Evolutionary conservation across 2,113 vertebrate genomes (phyloP), one percentile per base, ranked within the genome.

Genomic region (Mixornis gularis): DNA sequence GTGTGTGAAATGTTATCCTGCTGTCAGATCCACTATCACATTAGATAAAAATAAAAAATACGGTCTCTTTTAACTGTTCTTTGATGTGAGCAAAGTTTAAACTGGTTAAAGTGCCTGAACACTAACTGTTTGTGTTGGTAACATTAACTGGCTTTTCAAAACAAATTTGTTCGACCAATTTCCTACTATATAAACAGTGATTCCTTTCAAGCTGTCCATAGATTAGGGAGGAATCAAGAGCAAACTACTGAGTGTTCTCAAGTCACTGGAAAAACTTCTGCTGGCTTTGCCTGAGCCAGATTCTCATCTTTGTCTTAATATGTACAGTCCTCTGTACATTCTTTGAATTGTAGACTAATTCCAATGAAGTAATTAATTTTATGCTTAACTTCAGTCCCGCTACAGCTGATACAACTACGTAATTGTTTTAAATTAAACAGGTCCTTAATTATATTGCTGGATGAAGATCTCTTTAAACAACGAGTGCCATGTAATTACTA

Each of bases 341-440:
- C 59, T 72, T 68, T 82, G 34, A 87, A 85, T 69, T 62, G 63
- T 20, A 89, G 26, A 34, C 63, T 62, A 90, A 89, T 85, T 79
- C 63, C 30, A 79, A 41, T 30, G 40, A 70, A 65, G 48, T 43
- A 70, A 6, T 84, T 91, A 56, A 90, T 88, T 92, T 79, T 76
- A 34, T 32, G 44, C 63, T 79, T 85, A 89, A 65, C 34, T 87
- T 89, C 51, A 87, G 55, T 55, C 46, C 51, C n/a, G 56, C n/a
- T 85, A 34, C 36, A 85, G 59, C 20, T 85, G 84, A 82, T 51
- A 76, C 38, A n/a, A 73, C 43, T 70, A 63, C 0, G 12, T 60
- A 79, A 81, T 83, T 91, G 64, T 85, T 95, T 85, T 59, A 91
- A 92, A 91, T 79, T 82, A 91, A 95, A 74, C 7, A 69, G 15